Percentiles rank a stretch among this genome's conserved stretches.
phyloP scores from a whole-genome alignment of 2,888 invertebrate species.

The Brachypterus glaber region DNA sequence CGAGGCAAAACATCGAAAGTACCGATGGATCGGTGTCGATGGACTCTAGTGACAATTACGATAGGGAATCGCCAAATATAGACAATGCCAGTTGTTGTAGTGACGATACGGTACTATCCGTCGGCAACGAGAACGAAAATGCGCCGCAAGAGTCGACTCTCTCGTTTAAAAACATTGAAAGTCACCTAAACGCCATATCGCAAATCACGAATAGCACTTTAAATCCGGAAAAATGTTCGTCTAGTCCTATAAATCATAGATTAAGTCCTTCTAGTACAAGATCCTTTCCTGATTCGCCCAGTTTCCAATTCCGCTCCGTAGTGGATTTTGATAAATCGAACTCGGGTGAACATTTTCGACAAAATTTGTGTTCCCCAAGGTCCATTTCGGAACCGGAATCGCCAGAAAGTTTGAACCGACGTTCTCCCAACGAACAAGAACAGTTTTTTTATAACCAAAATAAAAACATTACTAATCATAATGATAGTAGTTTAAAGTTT shows the following conservation, averaged over 20 bases:
- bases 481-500: conserved; percentile 55
- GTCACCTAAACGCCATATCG: conserved; percentile 58
- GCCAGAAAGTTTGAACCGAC: conserved; percentile 23
- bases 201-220: conserved; percentile 49
- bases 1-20: conserved; percentile 28
- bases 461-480: conserved; percentile 29
- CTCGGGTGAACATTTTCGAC: conserved; percentile 26
- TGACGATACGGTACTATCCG: conserved; percentile 72
- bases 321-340: conserved; percentile 28
- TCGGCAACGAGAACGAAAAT: conserved; percentile 59
- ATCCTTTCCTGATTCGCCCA: conserved; percentile 29
- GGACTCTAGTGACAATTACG: conserved; percentile 37
- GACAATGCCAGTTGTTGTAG: conserved; percentile 59
- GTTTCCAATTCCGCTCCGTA: conserved; percentile 21
- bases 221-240: conserved; percentile 30
- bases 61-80: conserved; percentile 38
- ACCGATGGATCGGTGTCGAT: conserved; percentile 36
- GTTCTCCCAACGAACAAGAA: conserved; percentile 27
- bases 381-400: conserved; percentile 29
- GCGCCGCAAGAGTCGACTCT: conserved; percentile 30
- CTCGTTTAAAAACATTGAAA: conserved; percentile 57
- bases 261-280: conserved; percentile 37
- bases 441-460: conserved; percentile 31
- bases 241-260: conserved; percentile 31
- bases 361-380: conserved; percentile 25